A percentile compares a stretch with the other conserved stretches of the same genome.
phyloP scores from a whole-genome alignment of 2,888 invertebrate species.

The Salticus scenicus region DNA sequence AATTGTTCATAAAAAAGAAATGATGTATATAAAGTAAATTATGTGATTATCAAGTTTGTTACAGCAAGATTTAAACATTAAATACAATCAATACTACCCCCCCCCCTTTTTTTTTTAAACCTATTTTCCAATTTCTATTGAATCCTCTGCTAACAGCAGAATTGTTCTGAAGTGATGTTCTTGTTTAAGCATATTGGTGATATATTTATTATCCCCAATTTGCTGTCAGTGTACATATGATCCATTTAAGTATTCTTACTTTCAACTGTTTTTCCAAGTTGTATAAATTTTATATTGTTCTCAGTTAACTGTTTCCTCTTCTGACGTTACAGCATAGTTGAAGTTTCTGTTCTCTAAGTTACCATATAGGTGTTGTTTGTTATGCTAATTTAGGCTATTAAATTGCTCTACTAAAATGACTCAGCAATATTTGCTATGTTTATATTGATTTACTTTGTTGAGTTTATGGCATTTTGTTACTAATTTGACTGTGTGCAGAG shows the following conservation, averaged over 20 bases:
- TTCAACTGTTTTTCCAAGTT: neutral
- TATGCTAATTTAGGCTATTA: neutral
- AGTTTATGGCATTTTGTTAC: neutral
- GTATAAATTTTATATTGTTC: neutral
- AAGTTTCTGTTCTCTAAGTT: constrained; percentile 1
- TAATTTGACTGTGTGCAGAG: neutral
- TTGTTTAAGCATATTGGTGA: neutral
- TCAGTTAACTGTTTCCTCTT: neutral
- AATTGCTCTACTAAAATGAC: neutral
- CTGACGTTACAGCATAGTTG: neutral
- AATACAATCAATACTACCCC: too few relatives aligned
- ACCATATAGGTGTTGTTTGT: neutral
- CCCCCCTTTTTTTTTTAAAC: too few relatives aligned
- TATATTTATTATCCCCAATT: neutral
- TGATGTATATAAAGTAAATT: too few relatives aligned
- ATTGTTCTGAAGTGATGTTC: neutral
- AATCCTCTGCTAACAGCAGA: too few relatives aligned
- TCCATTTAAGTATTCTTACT: neutral
- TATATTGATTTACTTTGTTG: neutral
- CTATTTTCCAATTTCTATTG: too few relatives aligned
- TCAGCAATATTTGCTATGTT: neutral
- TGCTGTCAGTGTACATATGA: neutral
- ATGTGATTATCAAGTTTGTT: too few relatives aligned
- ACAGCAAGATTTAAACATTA: too few relatives aligned
- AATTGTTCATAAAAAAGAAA: too few relatives aligned